Evolutionary conservation across 1,140 invertebrate species (phyloP).

Genomic region (Drosophila equinoxialis): DNA sequence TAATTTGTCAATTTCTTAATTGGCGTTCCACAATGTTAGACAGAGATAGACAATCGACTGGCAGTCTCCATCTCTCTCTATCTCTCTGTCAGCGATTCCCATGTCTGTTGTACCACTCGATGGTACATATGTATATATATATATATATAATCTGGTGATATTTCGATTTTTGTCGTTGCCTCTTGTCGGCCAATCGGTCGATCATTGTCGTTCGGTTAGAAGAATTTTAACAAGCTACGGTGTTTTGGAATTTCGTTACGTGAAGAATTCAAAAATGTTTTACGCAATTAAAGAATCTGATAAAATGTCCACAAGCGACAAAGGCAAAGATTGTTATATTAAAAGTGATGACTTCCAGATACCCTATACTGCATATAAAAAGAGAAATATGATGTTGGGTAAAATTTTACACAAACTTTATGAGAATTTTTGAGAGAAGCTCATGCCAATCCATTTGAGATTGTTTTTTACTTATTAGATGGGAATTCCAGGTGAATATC

Average conservation of each 20-base stretch:
- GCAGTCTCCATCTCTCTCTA: slow-evolving; percentile 29
- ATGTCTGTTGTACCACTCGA: slow-evolving; percentile 22
- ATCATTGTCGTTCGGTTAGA: slow-evolving; percentile 67
- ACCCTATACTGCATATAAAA: not conserved
- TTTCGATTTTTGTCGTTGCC: slow-evolving; percentile 23
- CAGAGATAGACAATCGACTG: not conserved
- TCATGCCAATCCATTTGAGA: too few relatives aligned
- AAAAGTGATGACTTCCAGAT: not conserved
- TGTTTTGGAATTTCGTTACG: slow-evolving; percentile 80
- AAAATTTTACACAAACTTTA: too few relatives aligned
- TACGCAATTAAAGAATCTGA: slow-evolving; percentile 82
- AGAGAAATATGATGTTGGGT: too few relatives aligned
- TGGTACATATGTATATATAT: not conserved
- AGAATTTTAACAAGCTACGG: slow-evolving; percentile 81
- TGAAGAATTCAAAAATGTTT: slow-evolving; percentile 82
- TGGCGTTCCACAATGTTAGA: slow-evolving; percentile 69
- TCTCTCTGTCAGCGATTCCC: not conserved
- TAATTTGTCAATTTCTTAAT: slow-evolving; percentile 82
- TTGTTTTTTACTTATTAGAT: too few relatives aligned
- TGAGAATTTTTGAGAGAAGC: too few relatives aligned
- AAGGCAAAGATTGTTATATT: slow-evolving; percentile 11
- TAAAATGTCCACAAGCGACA: slow-evolving; percentile 75
- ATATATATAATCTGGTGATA: slow-evolving; percentile 6
- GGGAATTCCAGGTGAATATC: too few relatives aligned
- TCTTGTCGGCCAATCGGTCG: slow-evolving; percentile 6